Evolutionary conservation across 2,113 vertebrate genomes (phyloP), one percentile per base, ranked within the genome.

Genomic region (Poeciliopsis prolifica): DNA sequence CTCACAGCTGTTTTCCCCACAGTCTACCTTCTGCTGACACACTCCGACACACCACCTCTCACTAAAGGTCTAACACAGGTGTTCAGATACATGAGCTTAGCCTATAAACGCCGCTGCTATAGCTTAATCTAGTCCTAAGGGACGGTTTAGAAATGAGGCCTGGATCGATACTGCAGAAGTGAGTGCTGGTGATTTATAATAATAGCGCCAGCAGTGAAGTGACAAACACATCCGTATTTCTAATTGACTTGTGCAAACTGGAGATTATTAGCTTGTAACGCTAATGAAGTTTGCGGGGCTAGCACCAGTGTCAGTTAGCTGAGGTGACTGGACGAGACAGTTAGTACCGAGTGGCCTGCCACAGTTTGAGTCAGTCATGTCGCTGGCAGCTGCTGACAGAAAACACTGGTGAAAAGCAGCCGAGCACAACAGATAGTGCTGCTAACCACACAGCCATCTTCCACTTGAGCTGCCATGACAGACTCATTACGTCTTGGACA

Each of bases 231-330:
- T 82, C 75, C 3, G 33, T 66, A 76, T 87, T 89, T 82, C 73
- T 89, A 89, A 92, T 81, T 81, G 76, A 92, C 83, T 90, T 66
- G 81, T 83, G 89, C 81, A 80, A 80, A 81, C 54, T 40, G 82
- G 73, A 83, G 80, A 88, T 90, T 83, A 93, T 92, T 88, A 87
- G 65, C 85, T 81, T 72, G 87, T 84, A 85, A 42, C 71, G n/a
- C 86, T 87, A 91, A 93, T 89, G 80, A 89, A 90, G 76, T 83
- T 87, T 75, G 67, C 74, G 70, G 77, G 77, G 75, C 33, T 64
- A 65, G 72, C 77, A 28, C 42, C 31, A 19, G 15, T 68, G 78
- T 83, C 74, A 33, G 64, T 80, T 68, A 77, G 76, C 58, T 4
- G 71, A 78, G 86, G 80, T 72, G 86, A 86, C 78, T 73, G 79